Evolutionary conservation across 1,140 invertebrate species (phyloP), one percentile per base, ranked within the genome.

Genomic region (Cyclina sinensis): DNA sequence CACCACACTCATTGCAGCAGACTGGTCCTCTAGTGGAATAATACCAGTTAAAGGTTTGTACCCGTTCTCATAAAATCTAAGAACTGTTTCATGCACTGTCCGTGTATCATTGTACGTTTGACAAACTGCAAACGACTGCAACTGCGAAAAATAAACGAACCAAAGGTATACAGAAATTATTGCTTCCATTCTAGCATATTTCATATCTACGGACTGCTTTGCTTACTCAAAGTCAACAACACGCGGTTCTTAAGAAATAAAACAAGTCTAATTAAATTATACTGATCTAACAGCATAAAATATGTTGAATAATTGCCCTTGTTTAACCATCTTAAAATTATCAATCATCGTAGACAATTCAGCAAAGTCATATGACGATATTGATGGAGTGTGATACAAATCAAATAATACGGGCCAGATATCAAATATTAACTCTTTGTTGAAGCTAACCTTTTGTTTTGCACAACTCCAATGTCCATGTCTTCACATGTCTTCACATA

Each of bases 21-120:
- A n/a, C 35, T 74, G 46, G 68, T 74, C 83, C n/a, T 54, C 51
- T 2, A 37, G 5, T 30, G 83, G 83, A 14, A 76, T 76, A n/a
- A 86, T 18, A 35, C 46, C 51, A 3, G 30, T 74, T n/a, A 86
- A 37, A 4, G 27, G 27, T 65, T 24, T 76, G 5, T 51, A 0
- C 12, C 43, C 37, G 43, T 86, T 78, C 0, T 24, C 7, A 48
- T 83, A 83, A 30, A 70, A 83, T 0, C 24, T 51, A 12, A 65
- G 18, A 2, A 83, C 4, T 11, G 46, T 39, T 14, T 83, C 43
- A 30, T 70, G 81, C 37, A 83, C 65, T 21, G 62, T 18, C 18
- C 30, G 24, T n/a, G 81, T 48, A 35, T 83, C 81, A 7, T 83
- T 35, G 30, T n/a, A 68, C 1, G 54, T 54, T 59, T 80, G 65